Percentiles rank a stretch among this genome's conserved stretches.
These are phyloP conservation scores for Prunella fulvescens DNA, from an alignment of 2,113 vertebrate genomes.

Conservation along the genomic window DNA sequence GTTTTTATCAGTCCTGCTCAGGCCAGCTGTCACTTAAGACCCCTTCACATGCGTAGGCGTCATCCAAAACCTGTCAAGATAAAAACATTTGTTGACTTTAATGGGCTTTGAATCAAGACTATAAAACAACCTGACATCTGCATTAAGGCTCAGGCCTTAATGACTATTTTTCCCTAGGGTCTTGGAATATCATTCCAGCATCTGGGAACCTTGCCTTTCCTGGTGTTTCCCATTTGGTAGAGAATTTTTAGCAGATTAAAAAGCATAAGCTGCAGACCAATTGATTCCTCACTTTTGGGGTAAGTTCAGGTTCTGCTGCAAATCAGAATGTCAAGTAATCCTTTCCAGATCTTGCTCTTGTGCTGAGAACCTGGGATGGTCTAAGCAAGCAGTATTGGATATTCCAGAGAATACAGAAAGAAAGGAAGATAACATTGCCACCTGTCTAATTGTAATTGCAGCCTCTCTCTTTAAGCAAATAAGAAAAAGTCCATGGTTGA, in stretches of 20 bases:
- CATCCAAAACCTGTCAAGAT: background rate
- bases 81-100: background rate
- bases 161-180: background rate
- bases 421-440: background rate
- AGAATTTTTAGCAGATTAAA: background rate
- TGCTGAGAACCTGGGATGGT: background rate
- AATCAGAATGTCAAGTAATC: background rate
- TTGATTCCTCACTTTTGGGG: background rate
- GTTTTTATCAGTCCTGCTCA: background rate
- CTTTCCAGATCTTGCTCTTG: background rate
- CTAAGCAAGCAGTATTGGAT: background rate
- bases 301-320: background rate
- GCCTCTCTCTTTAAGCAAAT: background rate
- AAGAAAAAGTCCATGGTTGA: background rate
- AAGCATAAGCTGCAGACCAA: background rate
- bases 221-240: background rate
- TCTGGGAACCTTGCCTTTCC: conserved; percentile 12
- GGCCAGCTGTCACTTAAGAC: background rate
- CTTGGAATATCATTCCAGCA: background rate
- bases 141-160: background rate
- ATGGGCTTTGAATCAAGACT: background rate
- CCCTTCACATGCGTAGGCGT: background rate
- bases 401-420: background rate
- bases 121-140: background rate
- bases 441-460: background rate